Evolutionary conservation across 2,113 vertebrate genomes (phyloP).

Genomic region (Trinectes maculatus): DNA sequence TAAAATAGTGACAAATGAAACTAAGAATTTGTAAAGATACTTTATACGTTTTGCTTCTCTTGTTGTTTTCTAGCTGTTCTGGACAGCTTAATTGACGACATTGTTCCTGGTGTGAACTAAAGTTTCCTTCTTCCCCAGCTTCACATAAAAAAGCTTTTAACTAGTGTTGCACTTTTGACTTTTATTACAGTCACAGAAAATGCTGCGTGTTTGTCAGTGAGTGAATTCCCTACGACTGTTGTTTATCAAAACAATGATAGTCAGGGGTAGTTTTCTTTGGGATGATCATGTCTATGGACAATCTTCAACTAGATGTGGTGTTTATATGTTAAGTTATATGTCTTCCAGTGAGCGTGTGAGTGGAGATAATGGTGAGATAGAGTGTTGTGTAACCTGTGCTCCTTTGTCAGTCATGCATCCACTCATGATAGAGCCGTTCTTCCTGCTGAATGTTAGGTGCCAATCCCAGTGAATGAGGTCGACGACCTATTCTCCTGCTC

Average conservation of each 20-base stretch:
- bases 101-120: not conserved
- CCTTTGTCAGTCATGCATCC: not conserved
- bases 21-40: slow-evolving; percentile 39
- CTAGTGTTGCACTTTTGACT: not conserved
- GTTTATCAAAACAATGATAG: not conserved
- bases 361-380: not conserved
- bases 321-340: not conserved
- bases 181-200: not conserved
- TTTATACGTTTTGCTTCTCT: slow-evolving; percentile 12
- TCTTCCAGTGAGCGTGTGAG: not conserved
- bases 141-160: not conserved
- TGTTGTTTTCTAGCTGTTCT: not conserved
- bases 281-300: not conserved
- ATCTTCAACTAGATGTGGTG: not conserved
- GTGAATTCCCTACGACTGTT: not conserved
- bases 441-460: not conserved
- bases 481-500: not conserved
- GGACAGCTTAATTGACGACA: no score
- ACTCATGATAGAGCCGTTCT: not conserved
- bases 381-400: not conserved
- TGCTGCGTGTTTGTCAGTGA: not conserved
- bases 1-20: slow-evolving; percentile 35
- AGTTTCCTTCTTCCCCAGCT: no score
- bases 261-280: not conserved
- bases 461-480: not conserved